Percentiles rank a stretch among this genome's conserved stretches.
Conservation (phyloP, 1,140 invertebrate genomes). For the Venustaconcha ellipsiformis region DNA sequence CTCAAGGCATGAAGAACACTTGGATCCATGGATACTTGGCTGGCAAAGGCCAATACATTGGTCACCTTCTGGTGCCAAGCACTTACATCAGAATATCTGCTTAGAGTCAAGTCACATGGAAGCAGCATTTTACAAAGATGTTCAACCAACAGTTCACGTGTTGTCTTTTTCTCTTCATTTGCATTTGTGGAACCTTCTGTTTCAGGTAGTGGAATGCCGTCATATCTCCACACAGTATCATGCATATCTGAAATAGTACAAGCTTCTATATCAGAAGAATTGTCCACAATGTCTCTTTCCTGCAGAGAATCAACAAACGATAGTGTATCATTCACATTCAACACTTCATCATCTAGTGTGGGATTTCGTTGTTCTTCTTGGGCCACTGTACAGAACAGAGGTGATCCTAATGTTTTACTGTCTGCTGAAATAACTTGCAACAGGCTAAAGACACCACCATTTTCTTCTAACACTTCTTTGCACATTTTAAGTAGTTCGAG, state of each 20-base stretch:
- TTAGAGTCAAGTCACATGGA: neutral
- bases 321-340: too few species aligned
- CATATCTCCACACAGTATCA: neutral
- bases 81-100: neutral
- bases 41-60: neutral
- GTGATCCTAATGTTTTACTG: neutral
- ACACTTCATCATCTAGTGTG: too few species aligned
- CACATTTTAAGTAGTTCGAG: constrained; percentile 8
- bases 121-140: constrained; percentile 5
- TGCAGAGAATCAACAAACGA: too few species aligned
- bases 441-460: neutral
- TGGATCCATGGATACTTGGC: constrained; percentile 1
- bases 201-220: neutral
- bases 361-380: too few species aligned
- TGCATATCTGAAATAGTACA: neutral
- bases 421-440: neutral
- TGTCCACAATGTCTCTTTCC: too few species aligned
- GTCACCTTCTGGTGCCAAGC: neutral
- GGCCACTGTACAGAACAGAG: too few species aligned
- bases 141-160: neutral
- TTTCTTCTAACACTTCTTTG: constrained; percentile 5
- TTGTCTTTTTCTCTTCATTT: neutral
- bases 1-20: constrained; percentile 4
- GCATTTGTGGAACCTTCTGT: neutral
- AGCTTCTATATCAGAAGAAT: neutral